These are phyloP conservation scores for Marasmarcha lunaedactyla DNA, from an alignment of 2,888 invertebrate genomes.

Conservation along the genomic window DNA sequence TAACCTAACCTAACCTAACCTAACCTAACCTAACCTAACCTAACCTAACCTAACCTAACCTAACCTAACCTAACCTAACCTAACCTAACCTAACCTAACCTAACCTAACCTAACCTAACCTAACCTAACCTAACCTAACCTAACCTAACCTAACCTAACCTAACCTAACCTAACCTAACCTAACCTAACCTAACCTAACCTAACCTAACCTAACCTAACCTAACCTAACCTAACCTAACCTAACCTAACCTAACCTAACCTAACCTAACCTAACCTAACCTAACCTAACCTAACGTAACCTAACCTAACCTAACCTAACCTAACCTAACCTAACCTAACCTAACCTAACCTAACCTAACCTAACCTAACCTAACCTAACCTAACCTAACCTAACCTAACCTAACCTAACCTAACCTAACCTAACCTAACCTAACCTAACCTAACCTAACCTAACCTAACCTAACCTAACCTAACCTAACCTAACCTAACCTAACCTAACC, in stretches of 20 bases:
- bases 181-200: conserved; percentile 13
- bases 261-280: conserved; percentile 17
- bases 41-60: conserved; percentile 4
- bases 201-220: conserved; percentile 15
- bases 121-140: conserved; percentile 7
- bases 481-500: conserved; percentile 16
- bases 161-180: conserved; percentile 11
- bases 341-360: conserved; percentile 17
- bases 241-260: conserved; percentile 17
- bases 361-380: conserved; percentile 18
- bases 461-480: conserved; percentile 17
- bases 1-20: conserved; percentile 4
- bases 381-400: conserved; percentile 19
- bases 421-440: conserved; percentile 18
- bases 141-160: conserved; percentile 7
- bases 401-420: conserved; percentile 19
- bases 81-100: conserved; percentile 7
- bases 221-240: conserved; percentile 17
- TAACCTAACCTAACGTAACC: conserved; percentile 17
- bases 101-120: conserved; percentile 7
- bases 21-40: conserved; percentile 4
- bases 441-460: conserved; percentile 17
- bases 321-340: conserved; percentile 16
- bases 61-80: conserved; percentile 6
- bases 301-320: conserved; percentile 16